Percentiles rank a stretch among this genome's conserved stretches.
Conservation (phyloP, 1,140 invertebrate species). For the Reticulitermes speratus region DNA sequence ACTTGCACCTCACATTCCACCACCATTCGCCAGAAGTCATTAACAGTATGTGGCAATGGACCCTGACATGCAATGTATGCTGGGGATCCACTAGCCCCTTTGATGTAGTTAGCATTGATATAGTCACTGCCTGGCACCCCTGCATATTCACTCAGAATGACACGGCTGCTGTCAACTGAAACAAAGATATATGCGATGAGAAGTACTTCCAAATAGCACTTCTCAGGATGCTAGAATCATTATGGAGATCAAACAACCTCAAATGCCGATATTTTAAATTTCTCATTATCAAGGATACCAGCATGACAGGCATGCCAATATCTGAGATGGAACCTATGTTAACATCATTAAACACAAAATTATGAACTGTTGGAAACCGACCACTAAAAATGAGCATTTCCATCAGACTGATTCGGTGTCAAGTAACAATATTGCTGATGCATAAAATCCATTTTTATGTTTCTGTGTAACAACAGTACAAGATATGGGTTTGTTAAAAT, state of each 20-base stretch:
- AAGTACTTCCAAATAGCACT: background rate
- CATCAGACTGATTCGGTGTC: no score
- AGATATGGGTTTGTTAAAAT: no score
- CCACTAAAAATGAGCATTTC: no score
- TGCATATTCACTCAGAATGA: slow-evolving; percentile 58
- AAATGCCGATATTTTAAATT: background rate
- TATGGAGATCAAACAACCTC: background rate
- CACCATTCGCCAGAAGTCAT: slow-evolving; percentile 71
- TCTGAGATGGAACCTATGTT: background rate
- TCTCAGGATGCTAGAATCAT: background rate
- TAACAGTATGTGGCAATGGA: slow-evolving; percentile 61
- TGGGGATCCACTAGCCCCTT: slow-evolving; percentile 43
- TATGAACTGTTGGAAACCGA: background rate
- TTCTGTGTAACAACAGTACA: no score
- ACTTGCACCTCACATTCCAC: slow-evolving; percentile 64
- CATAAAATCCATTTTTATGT: no score
- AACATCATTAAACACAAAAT: background rate
- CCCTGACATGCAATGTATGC: slow-evolving; percentile 63
- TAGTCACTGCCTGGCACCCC: slow-evolving; percentile 62
- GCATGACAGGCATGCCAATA: background rate
- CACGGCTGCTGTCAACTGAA: slow-evolving; percentile 63
- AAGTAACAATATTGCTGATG: no score
- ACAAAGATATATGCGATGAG: slow-evolving; percentile 34
- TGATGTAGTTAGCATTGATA: slow-evolving; percentile 70
- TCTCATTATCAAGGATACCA: background rate